Percentiles rank a stretch among this genome's conserved stretches.
These are phyloP conservation scores for Neoscelio sp. DNA, from an alignment of 2,888 invertebrate species.

Conservation along the genomic window DNA sequence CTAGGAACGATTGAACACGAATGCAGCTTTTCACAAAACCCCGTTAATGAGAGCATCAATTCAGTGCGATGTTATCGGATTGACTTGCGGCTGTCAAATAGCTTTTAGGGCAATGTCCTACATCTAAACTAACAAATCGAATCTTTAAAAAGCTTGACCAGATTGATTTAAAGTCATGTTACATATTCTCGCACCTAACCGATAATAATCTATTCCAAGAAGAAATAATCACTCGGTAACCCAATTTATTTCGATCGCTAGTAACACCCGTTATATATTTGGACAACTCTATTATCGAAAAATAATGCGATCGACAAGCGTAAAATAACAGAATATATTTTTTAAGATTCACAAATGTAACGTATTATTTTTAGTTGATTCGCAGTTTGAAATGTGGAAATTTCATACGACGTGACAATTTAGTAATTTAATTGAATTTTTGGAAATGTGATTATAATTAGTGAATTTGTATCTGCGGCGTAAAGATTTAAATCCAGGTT, in stretches of 20 bases:
- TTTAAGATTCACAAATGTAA: not conserved
- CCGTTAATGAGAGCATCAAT: constrained; percentile 36
- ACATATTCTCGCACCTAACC: constrained; percentile 5
- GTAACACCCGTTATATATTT: constrained; percentile 1
- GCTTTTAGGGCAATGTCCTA: constrained; percentile 10
- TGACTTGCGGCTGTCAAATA: constrained; percentile 24
- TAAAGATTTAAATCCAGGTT: not conserved
- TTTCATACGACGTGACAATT: not conserved
- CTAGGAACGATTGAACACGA: constrained; percentile 4
- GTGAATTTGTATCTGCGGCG: not conserved
- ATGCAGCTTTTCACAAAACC: constrained; percentile 18
- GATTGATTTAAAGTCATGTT: not conserved
- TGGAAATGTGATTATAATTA: constrained; percentile 16
- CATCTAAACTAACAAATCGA: constrained; percentile 3
- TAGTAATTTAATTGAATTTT: constrained; percentile 10
- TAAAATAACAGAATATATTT: constrained; percentile 31
- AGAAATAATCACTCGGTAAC: constrained; percentile 12
- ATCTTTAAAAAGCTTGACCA: not conserved
- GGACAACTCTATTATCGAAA: constrained; percentile 14
- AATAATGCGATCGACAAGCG: constrained; percentile 20
- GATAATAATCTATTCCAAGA: constrained; percentile 4
- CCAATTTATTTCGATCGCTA: not conserved
- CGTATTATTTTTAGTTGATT: constrained; percentile 10
- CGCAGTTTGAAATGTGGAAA: constrained; percentile 11
- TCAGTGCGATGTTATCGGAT: constrained; percentile 19